These are phyloP conservation scores for Tipula lateralis DNA, from an alignment of 2,888 invertebrate species.

Conservation along the genomic window DNA sequence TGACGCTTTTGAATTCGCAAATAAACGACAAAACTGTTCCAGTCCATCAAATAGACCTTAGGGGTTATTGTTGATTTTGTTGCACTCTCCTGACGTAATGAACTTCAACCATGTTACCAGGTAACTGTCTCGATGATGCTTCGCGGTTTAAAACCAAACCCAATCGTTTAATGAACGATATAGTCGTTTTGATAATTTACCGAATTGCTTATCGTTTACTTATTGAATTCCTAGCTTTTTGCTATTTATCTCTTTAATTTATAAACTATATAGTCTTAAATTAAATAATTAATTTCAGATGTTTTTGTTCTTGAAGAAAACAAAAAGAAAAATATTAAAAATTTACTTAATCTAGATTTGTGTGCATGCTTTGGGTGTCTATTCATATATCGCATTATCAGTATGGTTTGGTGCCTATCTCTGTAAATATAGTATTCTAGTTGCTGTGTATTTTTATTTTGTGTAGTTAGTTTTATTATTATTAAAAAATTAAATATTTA, in stretches of 20 bases:
- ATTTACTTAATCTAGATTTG: neutral
- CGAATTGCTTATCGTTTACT: no score
- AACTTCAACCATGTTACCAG: no score
- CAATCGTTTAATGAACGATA: no score
- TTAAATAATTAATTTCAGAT: neutral
- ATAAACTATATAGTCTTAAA: no score
- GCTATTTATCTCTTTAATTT: neutral
- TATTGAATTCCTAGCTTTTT: neutral
- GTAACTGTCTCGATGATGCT: no score
- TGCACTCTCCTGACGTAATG: no score
- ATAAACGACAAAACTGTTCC: no score
- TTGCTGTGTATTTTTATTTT: neutral
- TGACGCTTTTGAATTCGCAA: no score
- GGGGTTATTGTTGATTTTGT: no score
- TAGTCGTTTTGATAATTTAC: no score
- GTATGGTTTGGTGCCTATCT: neutral
- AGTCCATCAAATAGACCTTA: no score
- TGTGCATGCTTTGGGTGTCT: neutral
- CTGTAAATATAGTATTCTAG: neutral
- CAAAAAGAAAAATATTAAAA: neutral
- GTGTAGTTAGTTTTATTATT: conserved; percentile 13
- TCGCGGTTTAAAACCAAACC: no score
- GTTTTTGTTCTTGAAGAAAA: conserved; percentile 8
- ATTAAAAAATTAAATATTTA: conserved; percentile 12
- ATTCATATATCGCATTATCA: neutral